Base-by-base conservation (phyloP, 2,797 vertebrate species). In the Pygocentrus nattereri region DNA sequence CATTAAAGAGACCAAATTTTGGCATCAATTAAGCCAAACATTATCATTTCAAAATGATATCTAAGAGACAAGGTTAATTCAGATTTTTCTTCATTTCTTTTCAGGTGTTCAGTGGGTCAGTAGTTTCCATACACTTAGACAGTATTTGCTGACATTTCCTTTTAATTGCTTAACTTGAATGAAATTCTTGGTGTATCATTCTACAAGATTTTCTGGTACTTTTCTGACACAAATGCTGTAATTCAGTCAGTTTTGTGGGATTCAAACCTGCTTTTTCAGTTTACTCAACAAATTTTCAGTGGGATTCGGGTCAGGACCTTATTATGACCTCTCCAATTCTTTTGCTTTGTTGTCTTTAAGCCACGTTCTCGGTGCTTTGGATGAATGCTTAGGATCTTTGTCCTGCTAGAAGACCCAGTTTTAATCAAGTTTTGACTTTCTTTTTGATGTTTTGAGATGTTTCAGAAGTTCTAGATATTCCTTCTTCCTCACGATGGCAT, bases 391-490 rank as follows among this genome's bases (percentile, higher is more conserved):
- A n/a, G n/a, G n/a, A n/a, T n/a, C 54, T n/a, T 21, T 7, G 5
- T 58, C 58, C 21, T 58, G 10, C 54, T 58, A n/a, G 4, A 23
- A n/a, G 54, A 58, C 7, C 11, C 18, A 12, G 18, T 6, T 54
- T 3, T 21, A n/a, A 54, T 4, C 11, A 54, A 54, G 52, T 18
- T 18, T 16, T 54, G 52, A 19, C 52, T 54, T n/a, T 2, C 5
- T 4, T 16, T 4, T 16, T 54, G 52, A 19, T 54, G 16, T 1
- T 18, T 54, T 21, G n/a, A 21, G 3, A 2, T 54, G 13, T 21
- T 54, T 54, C 52, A 54, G 52, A 54, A 54, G 54, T 54, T 54
- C 52, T 54, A 54, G 52, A 54, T 54, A 54, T 54, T 54, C 52
- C 52, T 54, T 52, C 5, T 19, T 54, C 5, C 5, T 54, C 52